A percentile compares a stretch with the other conserved stretches of the same genome.
Evolutionary conservation across 2,888 invertebrate species (phyloP).

Genomic region (Malachius bipustulatus): DNA sequence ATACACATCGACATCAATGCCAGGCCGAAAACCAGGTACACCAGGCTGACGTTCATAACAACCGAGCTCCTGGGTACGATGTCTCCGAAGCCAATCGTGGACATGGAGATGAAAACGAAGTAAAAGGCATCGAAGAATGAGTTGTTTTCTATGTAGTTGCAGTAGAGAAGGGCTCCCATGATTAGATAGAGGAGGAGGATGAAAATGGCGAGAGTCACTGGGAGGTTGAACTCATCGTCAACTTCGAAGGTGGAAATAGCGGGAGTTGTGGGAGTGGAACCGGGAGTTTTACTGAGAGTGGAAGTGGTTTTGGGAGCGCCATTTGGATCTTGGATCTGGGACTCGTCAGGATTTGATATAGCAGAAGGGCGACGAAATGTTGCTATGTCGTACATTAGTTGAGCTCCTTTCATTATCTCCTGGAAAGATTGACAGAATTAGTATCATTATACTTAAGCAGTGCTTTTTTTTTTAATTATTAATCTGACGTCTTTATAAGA

Average conservation of each 20-base stretch:
- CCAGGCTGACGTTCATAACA: constrained; percentile 80
- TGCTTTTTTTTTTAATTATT: constrained; percentile 11
- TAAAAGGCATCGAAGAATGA: constrained; percentile 92
- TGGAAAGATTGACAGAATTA: constrained; percentile 34
- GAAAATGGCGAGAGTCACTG: constrained; percentile 76
- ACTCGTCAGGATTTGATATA: constrained; percentile 29
- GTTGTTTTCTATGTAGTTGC: constrained; percentile 71
- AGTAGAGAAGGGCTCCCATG: constrained; percentile 71
- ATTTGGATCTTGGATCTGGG: constrained; percentile 25
- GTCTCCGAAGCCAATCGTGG: constrained; percentile 95
- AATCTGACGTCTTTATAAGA: constrained; percentile 1
- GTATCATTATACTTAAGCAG: constrained; percentile 4
- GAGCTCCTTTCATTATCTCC: constrained; percentile 76
- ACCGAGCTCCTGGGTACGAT: constrained; percentile 69
- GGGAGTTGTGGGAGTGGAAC: constrained; percentile 59
- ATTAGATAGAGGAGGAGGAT: constrained; percentile 79
- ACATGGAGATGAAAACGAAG: constrained; percentile 94
- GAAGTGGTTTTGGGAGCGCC: constrained; percentile 16
- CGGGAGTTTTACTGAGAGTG: constrained; percentile 18
- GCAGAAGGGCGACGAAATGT: constrained; percentile 60
- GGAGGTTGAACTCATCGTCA: constrained; percentile 90
- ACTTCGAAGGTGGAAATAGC: constrained; percentile 67
- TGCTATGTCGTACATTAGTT: constrained; percentile 70
- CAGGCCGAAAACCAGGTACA: constrained; percentile 88
- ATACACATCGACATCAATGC: constrained; percentile 96